Conservation (phyloP, 2,888 invertebrate species). For the Acleris laterana region DNA sequence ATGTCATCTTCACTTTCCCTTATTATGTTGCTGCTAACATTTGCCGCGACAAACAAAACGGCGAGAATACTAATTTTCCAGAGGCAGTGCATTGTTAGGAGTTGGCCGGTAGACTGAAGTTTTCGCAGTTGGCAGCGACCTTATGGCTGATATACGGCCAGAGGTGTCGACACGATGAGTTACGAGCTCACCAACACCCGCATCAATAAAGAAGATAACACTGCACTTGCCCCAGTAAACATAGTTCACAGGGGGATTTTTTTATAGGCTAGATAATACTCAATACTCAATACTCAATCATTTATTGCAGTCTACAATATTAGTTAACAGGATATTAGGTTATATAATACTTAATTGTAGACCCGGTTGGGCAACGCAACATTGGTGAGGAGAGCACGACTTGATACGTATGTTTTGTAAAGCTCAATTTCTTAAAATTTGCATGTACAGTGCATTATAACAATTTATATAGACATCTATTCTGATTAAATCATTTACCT, state of each 20-base stretch:
- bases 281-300: too few relatives aligned
- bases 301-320: too few relatives aligned
- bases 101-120: slow-evolving; percentile 21
- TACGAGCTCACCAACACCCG: slow-evolving; percentile 34
- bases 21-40: slow-evolving; percentile 52
- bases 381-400: too few relatives aligned
- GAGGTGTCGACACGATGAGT: slow-evolving; percentile 36
- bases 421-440: too few relatives aligned
- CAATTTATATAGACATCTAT: too few relatives aligned
- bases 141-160: slow-evolving; percentile 40
- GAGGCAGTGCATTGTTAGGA: slow-evolving; percentile 25
- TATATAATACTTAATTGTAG: too few relatives aligned
- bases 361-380: too few relatives aligned
- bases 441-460: too few relatives aligned
- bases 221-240: slow-evolving; percentile 22
- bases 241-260: slow-evolving; percentile 21
- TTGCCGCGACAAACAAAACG: slow-evolving; percentile 45
- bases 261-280: slow-evolving; percentile 2
- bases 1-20: slow-evolving; percentile 44
- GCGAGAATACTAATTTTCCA: slow-evolving; percentile 37
- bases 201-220: slow-evolving; percentile 25
- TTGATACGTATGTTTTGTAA: too few relatives aligned
- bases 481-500: too few relatives aligned
- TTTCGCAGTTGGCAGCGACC: slow-evolving; percentile 5
- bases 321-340: too few relatives aligned